These are phyloP conservation scores for Amaurobius ferox DNA, from an alignment of 2,888 invertebrate genomes.

Conservation along the genomic window DNA sequence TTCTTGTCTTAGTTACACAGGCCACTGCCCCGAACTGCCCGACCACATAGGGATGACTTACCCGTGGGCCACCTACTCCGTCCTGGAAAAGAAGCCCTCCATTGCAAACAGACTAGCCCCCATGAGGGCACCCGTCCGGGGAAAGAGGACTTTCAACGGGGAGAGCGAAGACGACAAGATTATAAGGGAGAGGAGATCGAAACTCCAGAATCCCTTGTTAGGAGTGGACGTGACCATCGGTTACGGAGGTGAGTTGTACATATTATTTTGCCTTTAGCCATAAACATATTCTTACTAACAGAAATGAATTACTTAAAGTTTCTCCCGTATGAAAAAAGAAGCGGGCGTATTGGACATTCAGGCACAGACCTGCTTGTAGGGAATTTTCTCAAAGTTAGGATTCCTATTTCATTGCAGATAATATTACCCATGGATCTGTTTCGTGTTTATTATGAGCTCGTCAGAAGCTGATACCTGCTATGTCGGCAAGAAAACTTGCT, in stretches of 20 bases:
- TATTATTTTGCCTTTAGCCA: no score
- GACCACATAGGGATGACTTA: conserved; percentile 40
- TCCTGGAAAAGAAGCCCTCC: conserved; percentile 14
- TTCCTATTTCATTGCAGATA: no score
- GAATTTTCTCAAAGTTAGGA: no score
- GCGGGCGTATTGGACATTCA: no score
- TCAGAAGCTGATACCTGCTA: no score
- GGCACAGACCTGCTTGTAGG: no score
- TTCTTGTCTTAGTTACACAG: conserved; percentile 39
- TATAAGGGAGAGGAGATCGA: background rate
- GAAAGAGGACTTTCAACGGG: background rate
- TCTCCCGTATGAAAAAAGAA: no score
- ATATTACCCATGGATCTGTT: no score
- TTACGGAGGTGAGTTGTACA: background rate
- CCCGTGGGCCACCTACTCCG: conserved; percentile 33
- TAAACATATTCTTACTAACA: no score
- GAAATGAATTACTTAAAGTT: no score
- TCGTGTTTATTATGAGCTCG: no score
- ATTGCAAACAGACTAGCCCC: conserved; percentile 17
- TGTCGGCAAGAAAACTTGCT: no score
- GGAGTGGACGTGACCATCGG: background rate
- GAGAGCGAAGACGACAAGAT: background rate
- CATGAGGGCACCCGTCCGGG: background rate
- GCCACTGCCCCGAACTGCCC: conserved; percentile 36
- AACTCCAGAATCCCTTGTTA: background rate